Percentiles rank a stretch among this genome's conserved stretches.
phyloP scores from a whole-genome alignment of 2,797 vertebrate genomes.

The Liasis olivaceus region DNA sequence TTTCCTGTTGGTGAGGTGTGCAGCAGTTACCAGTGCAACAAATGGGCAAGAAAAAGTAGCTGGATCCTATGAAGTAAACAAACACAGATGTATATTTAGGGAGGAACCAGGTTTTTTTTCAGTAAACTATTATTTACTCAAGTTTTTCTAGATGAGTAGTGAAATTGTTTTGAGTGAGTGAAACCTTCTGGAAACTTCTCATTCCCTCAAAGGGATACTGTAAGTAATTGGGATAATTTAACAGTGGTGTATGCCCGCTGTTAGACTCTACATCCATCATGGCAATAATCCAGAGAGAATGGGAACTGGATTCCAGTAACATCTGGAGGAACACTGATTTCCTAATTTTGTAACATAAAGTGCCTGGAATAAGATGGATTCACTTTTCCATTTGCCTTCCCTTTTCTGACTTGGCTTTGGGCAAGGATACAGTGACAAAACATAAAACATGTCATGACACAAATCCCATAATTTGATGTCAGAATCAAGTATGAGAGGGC shows the following conservation, averaged over 20 bases:
- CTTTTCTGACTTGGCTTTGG: not conserved
- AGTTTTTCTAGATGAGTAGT: not conserved
- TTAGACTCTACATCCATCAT: not conserved
- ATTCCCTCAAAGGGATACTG: not conserved
- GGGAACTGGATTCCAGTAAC: not conserved
- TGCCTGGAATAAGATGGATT: not conserved
- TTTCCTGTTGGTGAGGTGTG: not conserved
- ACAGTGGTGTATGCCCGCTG: not conserved
- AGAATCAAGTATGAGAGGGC: too few relatives aligned
- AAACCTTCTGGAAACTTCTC: not conserved
- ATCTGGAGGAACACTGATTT: not conserved
- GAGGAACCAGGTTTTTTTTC: not conserved
- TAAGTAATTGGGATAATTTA: not conserved
- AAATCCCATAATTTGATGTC: not conserved
- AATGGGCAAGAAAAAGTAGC: not conserved
- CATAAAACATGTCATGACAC: not conserved
- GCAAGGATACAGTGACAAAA: not conserved
- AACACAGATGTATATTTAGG: not conserved
- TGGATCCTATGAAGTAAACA: not conserved
- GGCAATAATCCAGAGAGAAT: not conserved
- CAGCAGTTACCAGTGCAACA: not conserved
- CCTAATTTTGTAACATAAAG: not conserved
- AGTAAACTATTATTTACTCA: not conserved
- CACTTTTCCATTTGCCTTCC: not conserved
- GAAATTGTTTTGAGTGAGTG: not conserved